Conservation (phyloP, 2,113 vertebrate genomes). For the human region DNA sequence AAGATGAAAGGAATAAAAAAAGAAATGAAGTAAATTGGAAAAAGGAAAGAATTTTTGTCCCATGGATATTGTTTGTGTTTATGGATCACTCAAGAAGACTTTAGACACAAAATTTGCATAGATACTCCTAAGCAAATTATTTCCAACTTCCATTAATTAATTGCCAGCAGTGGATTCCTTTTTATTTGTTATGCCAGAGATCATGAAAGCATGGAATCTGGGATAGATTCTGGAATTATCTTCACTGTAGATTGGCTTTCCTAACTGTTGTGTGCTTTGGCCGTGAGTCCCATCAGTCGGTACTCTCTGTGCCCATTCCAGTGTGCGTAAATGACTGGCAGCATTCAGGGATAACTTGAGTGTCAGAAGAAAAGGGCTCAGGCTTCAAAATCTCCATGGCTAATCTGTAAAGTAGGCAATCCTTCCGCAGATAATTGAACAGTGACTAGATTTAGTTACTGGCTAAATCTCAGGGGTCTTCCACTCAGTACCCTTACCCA, state of each 20-base stretch:
- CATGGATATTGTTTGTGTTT: not conserved
- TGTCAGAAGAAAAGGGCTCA: not conserved
- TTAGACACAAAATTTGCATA: conserved; percentile 9
- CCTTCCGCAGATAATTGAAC: not conserved
- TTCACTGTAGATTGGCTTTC: not conserved
- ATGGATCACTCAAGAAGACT: conserved; percentile 13
- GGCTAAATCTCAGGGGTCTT: conserved; percentile 32
- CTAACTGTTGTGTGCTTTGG: not conserved
- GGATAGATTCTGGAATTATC: not conserved
- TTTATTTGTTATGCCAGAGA: conserved; percentile 9
- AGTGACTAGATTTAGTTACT: conserved; percentile 1
- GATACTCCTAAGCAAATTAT: not conserved
- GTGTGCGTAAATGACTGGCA: not conserved
- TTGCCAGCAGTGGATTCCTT: not conserved
- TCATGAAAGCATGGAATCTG: not conserved
- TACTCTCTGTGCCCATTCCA: not conserved
- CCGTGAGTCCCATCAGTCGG: not conserved
- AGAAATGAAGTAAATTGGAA: not conserved
- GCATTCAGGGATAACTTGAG: not conserved
- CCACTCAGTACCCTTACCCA: not conserved
- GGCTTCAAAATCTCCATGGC: not conserved
- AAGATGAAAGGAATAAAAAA: conserved; percentile 2
- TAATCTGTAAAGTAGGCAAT: not conserved
- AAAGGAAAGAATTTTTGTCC: not conserved
- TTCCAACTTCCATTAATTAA: conserved; percentile 14